Percentiles rank a stretch among this genome's conserved stretches.
Conservation (phyloP, 1,140 invertebrate species). For the Lysiphlebus fabarum region DNA sequence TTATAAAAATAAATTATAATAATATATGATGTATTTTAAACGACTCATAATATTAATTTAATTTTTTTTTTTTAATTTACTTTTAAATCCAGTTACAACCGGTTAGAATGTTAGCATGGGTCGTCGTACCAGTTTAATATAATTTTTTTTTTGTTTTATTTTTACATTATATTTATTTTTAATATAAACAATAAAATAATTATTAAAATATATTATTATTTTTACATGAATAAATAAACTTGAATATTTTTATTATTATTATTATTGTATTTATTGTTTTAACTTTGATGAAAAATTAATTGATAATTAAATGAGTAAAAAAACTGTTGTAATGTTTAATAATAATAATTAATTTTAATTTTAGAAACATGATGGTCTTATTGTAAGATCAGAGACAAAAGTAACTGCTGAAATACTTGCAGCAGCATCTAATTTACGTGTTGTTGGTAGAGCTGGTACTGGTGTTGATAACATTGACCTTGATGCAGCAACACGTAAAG, state of each 20-base stretch:
- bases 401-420: constrained; percentile 88
- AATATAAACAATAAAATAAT: no score
- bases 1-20: no score
- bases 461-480: constrained; percentile 98
- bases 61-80: no score
- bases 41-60: no score
- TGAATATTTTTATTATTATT: no score
- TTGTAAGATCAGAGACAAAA: constrained; percentile 94
- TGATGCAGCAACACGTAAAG: constrained; percentile 75
- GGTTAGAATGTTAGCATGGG: constrained; percentile 14
- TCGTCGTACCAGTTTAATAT: constrained; percentile 36
- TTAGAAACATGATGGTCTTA: constrained; percentile 86
- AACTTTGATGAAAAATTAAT: constrained; percentile 5
- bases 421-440: constrained; percentile 72
- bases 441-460: constrained; percentile 91
- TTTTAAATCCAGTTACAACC: no score
- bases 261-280: neutral
- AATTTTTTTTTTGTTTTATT: constrained; percentile 7
- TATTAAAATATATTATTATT: no score
- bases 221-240: no score
- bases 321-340: neutral
- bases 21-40: no score
- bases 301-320: neutral
- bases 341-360: constrained; percentile 18
- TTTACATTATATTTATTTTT: neutral